These are phyloP conservation scores for Eurytoma adleriae DNA, from an alignment of 2,888 invertebrate genomes.

Conservation along the genomic window DNA sequence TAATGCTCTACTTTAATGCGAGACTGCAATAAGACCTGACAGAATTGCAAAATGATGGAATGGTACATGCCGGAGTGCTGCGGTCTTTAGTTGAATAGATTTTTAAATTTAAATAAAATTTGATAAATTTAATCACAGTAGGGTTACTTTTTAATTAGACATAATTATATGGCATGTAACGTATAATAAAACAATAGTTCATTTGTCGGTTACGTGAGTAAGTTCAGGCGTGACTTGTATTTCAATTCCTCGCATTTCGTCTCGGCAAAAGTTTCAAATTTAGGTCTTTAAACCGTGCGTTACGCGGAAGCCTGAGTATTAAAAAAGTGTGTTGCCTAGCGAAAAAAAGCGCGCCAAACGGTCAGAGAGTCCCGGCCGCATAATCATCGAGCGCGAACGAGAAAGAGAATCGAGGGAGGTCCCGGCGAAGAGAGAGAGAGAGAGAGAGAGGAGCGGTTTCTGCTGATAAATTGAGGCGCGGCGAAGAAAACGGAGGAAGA, in stretches of 20 bases:
- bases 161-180: no score
- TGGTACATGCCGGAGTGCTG: no score
- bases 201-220: no score
- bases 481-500: conserved; percentile 35
- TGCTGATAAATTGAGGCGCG: conserved; percentile 51
- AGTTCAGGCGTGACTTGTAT: no score
- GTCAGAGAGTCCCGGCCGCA: conserved; percentile 31
- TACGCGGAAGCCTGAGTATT: conserved; percentile 26
- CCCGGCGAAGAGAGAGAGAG: conserved; percentile 9
- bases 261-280: neutral
- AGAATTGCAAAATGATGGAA: no score
- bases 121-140: no score
- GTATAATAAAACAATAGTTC: no score
- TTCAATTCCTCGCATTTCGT: neutral
- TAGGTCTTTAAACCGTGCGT: conserved; percentile 40
- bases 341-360: conserved; percentile 41
- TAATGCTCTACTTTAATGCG: no score
- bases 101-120: no score
- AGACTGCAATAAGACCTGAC: no score
- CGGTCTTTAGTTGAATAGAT: no score
- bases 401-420: conserved; percentile 1
- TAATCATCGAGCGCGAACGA: conserved; percentile 26
- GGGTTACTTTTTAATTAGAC: no score
- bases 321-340: conserved; percentile 20
- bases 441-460: conserved; percentile 20